These are phyloP conservation scores for Atractosteus spatula DNA, from an alignment of 2,113 vertebrate species.

Conservation along the genomic window DNA sequence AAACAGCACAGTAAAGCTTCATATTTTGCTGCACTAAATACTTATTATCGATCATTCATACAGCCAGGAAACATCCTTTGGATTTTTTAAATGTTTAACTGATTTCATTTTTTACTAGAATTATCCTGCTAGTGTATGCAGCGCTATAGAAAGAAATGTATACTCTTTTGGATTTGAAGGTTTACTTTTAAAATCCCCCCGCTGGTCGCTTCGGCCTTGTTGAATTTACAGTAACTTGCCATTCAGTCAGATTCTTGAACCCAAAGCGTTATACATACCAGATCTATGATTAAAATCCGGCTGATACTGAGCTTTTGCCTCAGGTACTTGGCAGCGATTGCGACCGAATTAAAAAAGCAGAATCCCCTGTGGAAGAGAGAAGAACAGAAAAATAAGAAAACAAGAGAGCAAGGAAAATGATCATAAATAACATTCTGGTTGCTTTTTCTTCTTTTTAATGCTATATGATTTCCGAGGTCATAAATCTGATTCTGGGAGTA, in stretches of 20 bases:
- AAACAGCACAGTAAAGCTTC: no score
- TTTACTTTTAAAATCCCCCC: no score
- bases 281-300: slow-evolving; percentile 79
- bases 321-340: slow-evolving; percentile 78
- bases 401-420: slow-evolving; percentile 74
- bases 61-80: no score
- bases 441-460: slow-evolving; percentile 66
- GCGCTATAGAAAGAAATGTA: no score
- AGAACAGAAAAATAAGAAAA: slow-evolving; percentile 77
- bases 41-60: no score
- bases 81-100: no score
- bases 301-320: slow-evolving; percentile 75
- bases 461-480: slow-evolving; percentile 83
- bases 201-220: no score
- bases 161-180: no score
- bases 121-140: no score
- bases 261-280: slow-evolving; percentile 71
- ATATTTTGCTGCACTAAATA: no score
- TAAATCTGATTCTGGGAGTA: slow-evolving; percentile 85
- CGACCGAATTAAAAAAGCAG: slow-evolving; percentile 81
- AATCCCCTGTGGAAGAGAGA: slow-evolving; percentile 74
- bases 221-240: no score
- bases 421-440: slow-evolving; percentile 83
- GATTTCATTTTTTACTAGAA: no score
- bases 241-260: slow-evolving; percentile 15